phyloP scores from a whole-genome alignment of 2,888 invertebrate genomes.

The Torymus texanus region DNA sequence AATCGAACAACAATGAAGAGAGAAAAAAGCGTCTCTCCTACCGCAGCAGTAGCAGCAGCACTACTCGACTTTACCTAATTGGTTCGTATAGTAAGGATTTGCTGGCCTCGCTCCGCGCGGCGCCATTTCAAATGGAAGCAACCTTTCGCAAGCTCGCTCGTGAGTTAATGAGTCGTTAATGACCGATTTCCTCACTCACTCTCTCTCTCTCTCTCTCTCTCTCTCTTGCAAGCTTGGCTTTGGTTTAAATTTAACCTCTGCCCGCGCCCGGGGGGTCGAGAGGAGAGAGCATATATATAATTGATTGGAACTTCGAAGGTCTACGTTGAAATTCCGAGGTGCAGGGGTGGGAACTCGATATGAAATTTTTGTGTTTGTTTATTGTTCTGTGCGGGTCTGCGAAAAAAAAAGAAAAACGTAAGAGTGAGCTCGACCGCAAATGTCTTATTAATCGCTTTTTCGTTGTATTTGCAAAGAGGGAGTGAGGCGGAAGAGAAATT shows the following conservation, averaged over 20 bases:
- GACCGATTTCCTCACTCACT: constrained; percentile 40
- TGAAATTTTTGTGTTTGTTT: neutral
- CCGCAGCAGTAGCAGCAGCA: no score
- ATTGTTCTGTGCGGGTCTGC: neutral
- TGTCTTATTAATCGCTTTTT: no score
- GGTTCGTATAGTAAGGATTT: constrained; percentile 7
- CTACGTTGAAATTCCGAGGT: neutral
- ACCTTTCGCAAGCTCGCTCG: constrained; percentile 12
- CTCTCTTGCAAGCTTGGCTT: neutral
- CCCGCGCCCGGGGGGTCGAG: neutral
- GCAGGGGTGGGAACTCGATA: no score
- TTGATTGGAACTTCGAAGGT: constrained; percentile 37
- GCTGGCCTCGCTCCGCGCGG: neutral
- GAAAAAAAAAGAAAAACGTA: no score
- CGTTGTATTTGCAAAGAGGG: no score
- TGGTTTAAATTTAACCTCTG: constrained; percentile 47
- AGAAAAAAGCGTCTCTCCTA: no score
- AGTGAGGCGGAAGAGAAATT: no score
- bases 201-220: no score
- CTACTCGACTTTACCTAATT: constrained; percentile 16
- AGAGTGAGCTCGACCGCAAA: no score
- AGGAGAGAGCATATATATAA: constrained; percentile 10
- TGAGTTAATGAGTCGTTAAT: constrained; percentile 50
- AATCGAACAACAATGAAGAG: no score
- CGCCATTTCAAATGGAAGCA: constrained; percentile 21